Evolutionary conservation across 2,797 vertebrate species (phyloP).

Genomic region (Oryzias dopingdopingensis): DNA sequence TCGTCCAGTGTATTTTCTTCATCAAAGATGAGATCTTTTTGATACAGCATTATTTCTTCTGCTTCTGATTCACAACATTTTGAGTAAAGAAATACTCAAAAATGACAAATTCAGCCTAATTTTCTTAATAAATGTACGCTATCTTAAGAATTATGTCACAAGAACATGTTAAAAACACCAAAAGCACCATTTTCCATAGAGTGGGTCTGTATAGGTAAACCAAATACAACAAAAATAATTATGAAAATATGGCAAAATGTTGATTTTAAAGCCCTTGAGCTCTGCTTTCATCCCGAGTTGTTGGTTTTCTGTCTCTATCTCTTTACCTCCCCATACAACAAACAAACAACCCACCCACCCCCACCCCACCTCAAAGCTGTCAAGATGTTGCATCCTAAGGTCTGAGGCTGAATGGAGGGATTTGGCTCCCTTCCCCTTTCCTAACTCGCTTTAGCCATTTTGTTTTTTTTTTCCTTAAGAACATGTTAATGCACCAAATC

Average conservation of each 20-base stretch:
- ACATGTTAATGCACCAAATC: conserved; percentile 72
- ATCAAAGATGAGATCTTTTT: too few species aligned
- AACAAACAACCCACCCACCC: conserved; percentile 2
- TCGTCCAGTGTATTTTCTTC: too few species aligned
- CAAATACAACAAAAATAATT: background rate
- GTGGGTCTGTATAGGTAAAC: too few species aligned
- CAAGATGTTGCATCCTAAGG: conserved; percentile 65
- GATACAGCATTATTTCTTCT: too few species aligned
- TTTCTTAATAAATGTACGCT: too few species aligned
- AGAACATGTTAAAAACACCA: too few species aligned
- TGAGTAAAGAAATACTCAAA: too few species aligned
- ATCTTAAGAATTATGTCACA: too few species aligned
- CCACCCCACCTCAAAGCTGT: conserved; percentile 58
- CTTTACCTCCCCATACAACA: conserved; percentile 38
- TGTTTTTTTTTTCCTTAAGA: conserved; percentile 44
- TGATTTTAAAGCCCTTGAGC: conserved; percentile 42
- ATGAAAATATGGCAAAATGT: conserved; percentile 39
- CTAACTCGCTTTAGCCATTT: conserved; percentile 34
- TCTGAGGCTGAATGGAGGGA: conserved; percentile 70
- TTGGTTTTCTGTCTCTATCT: conserved; percentile 41
- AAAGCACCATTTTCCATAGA: too few species aligned
- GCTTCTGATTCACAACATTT: too few species aligned
- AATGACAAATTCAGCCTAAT: too few species aligned
- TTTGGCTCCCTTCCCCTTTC: conserved; percentile 60
- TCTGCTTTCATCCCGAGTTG: conserved; percentile 50